These are phyloP conservation scores for Microplitis deprimator DNA, from an alignment of 2,888 invertebrate genomes.

Conservation along the genomic window DNA sequence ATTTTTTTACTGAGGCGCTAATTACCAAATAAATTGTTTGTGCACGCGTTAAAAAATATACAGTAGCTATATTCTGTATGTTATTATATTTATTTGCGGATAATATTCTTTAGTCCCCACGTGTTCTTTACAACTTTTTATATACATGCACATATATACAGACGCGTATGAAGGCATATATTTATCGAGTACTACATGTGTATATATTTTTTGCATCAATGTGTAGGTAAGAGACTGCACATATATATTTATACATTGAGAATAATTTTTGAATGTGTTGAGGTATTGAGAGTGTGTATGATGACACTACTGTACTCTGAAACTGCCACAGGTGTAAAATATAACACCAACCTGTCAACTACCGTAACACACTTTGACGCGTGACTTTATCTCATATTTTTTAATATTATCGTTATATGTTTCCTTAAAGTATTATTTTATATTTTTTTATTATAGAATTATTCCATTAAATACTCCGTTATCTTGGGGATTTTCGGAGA, in stretches of 20 bases:
- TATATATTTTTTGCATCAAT: not conserved
- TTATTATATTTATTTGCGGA: conserved; percentile 29
- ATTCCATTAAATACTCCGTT: not conserved
- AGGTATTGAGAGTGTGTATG: not conserved
- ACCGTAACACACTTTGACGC: conserved; percentile 48
- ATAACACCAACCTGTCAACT: conserved; percentile 55
- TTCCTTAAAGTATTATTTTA: not conserved
- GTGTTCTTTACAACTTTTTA: conserved; percentile 12
- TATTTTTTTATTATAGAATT: not conserved
- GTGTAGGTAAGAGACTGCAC: not conserved
- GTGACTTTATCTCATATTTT: conserved; percentile 31
- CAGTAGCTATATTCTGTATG: conserved; percentile 29
- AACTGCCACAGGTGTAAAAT: conserved; percentile 50
- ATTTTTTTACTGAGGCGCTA: conserved; percentile 15
- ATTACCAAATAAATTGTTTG: conserved; percentile 36
- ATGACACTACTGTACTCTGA: conserved; percentile 30
- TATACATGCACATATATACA: not conserved
- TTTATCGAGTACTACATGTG: not conserved
- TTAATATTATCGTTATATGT: not conserved
- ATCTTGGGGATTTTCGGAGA: not conserved
- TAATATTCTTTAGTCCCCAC: conserved; percentile 15
- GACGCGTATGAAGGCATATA: not conserved
- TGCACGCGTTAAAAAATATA: conserved; percentile 37
- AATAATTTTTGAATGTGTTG: not conserved
- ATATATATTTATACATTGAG: no score